Percentiles rank a stretch among this genome's conserved stretches.
Conservation (phyloP, 2,113 vertebrate genomes). For the Bufo bufo region DNA sequence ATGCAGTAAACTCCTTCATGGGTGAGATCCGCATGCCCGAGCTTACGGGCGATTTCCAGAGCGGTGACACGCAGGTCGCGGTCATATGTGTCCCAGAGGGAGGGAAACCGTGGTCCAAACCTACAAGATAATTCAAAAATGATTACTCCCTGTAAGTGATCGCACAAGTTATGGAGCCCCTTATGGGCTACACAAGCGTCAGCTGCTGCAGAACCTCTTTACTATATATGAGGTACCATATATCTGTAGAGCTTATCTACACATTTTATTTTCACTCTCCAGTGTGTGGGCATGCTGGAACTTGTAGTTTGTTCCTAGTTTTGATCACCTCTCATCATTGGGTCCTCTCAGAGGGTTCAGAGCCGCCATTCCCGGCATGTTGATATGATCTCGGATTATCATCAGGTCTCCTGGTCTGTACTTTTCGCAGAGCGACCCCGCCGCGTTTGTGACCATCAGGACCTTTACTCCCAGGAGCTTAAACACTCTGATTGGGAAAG, state of each 20-base stretch:
- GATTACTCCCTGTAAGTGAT: not conserved
- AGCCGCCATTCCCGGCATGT: slow-evolving; percentile 76
- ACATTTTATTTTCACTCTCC: not conserved
- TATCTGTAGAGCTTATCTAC: not conserved
- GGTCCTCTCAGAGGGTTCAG: slow-evolving; percentile 77
- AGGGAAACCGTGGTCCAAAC: slow-evolving; percentile 81
- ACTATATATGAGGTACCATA: not conserved
- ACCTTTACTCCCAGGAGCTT: slow-evolving; percentile 79
- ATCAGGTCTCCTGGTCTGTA: slow-evolving; percentile 79
- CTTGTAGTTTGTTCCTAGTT: not conserved
- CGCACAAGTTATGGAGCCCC: no score
- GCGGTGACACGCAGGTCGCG: slow-evolving; percentile 68
- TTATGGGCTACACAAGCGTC: not conserved
- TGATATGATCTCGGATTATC: slow-evolving; percentile 81
- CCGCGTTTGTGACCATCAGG: slow-evolving; percentile 81
- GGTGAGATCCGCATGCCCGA: slow-evolving; percentile 65
- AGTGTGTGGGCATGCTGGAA: not conserved
- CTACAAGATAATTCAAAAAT: slow-evolving; percentile 60
- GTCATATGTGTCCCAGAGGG: slow-evolving; percentile 78
- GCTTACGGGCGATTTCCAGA: slow-evolving; percentile 70
- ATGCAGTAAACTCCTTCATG: slow-evolving; percentile 81
- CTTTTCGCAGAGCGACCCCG: slow-evolving; percentile 75
- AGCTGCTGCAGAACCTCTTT: not conserved
- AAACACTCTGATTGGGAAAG: slow-evolving; percentile 80
- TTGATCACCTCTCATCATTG: slow-evolving; percentile 75